Evolutionary conservation across 2,113 vertebrate genomes (phyloP).

Genomic region (Prionailurus bengalensis): DNA sequence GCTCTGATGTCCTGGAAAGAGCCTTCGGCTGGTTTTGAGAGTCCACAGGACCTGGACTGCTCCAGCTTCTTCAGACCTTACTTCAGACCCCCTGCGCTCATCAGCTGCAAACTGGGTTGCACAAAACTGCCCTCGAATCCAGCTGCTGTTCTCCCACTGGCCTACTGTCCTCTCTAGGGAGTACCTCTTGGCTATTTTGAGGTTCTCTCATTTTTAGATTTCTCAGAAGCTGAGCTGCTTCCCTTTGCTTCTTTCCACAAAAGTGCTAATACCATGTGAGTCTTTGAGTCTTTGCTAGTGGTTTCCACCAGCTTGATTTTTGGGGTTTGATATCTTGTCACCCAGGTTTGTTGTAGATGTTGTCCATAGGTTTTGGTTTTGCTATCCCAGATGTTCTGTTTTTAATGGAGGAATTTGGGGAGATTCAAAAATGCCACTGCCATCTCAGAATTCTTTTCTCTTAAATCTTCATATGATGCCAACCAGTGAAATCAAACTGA

Average conservation of each 20-base stretch:
- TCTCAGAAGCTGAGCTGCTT: background rate
- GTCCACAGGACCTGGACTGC: background rate
- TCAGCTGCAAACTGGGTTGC: background rate
- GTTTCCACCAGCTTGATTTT: background rate
- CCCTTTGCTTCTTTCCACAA: background rate
- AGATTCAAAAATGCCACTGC: background rate
- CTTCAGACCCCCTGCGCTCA: background rate
- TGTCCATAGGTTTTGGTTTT: background rate
- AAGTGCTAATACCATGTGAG: background rate
- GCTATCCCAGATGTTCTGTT: background rate
- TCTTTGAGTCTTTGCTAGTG: background rate
- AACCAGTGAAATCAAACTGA: constrained; percentile 31
- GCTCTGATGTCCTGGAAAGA: background rate
- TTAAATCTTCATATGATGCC: background rate
- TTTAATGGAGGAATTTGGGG: background rate
- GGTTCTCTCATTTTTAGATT: constrained; percentile 46
- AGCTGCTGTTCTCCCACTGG: background rate
- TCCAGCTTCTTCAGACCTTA: background rate
- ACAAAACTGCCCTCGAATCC: background rate
- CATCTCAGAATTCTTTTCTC: background rate
- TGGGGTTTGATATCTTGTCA: background rate
- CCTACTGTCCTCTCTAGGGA: background rate
- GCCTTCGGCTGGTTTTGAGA: background rate
- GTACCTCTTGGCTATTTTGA: background rate
- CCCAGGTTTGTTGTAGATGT: background rate